phyloP scores from a whole-genome alignment of 2,113 vertebrate species.

The Delphinus delphis region DNA sequence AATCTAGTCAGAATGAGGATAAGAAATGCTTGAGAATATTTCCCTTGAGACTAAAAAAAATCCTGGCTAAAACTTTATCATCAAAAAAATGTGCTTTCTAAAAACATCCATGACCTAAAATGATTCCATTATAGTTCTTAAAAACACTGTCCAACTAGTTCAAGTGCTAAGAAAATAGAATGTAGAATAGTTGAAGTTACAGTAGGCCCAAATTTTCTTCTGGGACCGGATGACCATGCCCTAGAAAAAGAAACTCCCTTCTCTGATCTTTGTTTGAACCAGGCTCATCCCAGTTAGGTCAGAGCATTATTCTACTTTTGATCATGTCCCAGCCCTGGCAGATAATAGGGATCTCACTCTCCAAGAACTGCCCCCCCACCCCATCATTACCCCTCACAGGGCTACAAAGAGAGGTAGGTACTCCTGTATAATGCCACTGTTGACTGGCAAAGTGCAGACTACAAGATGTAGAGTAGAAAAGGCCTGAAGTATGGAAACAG shows the following conservation, averaged over 20 bases:
- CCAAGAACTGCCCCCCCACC: no score
- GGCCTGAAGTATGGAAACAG: background rate
- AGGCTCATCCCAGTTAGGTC: background rate
- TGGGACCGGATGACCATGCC: background rate
- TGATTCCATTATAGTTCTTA: conserved; percentile 43
- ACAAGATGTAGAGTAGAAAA: background rate
- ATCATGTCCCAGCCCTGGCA: background rate
- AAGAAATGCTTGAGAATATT: conserved; percentile 48
- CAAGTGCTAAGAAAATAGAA: conserved; percentile 33
- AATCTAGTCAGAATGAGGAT: conserved; percentile 46
- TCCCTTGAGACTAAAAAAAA: conserved; percentile 48
- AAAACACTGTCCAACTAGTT: background rate
- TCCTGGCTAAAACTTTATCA: conserved; percentile 36
- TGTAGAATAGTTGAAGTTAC: background rate
- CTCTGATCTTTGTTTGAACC: conserved; percentile 25
- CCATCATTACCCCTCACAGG: background rate
- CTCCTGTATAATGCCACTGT: background rate
- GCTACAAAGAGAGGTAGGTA: background rate
- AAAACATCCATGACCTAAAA: conserved; percentile 50
- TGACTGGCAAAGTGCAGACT: background rate
- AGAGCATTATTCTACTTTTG: conserved; percentile 34
- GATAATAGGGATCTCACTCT: background rate
- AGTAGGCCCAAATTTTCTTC: conserved; percentile 32
- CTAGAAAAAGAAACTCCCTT: conserved; percentile 44
- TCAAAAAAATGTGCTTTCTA: conserved; percentile 37